A percentile compares a stretch with the other conserved stretches of the same genome.
phyloP scores from a whole-genome alignment of 1,140 invertebrate genomes.

The Gryon sp. region DNA sequence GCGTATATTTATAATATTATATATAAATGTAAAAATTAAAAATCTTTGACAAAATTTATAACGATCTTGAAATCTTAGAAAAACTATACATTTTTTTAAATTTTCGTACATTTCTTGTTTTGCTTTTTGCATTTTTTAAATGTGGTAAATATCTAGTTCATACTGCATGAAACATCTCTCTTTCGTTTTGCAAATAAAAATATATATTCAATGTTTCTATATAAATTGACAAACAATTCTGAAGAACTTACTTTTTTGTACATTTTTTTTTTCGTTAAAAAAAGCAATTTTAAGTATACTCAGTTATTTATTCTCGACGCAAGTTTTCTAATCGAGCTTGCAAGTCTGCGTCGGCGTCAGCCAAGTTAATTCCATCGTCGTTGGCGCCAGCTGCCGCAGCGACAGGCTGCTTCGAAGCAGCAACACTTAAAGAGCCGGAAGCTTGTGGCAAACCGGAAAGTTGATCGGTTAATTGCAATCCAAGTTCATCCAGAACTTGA shows the following conservation, averaged over 20 bases:
- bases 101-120: too few relatives aligned
- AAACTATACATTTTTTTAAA: too few relatives aligned
- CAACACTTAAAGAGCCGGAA: slow-evolving; percentile 74
- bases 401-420: slow-evolving; percentile 79
- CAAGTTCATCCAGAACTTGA: slow-evolving; percentile 98
- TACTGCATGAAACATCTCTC: too few relatives aligned
- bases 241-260: slow-evolving; percentile 1
- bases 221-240: too few relatives aligned
- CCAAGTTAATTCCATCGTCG: slow-evolving; percentile 81
- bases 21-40: too few relatives aligned
- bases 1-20: not conserved
- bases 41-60: too few relatives aligned
- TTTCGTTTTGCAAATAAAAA: too few relatives aligned
- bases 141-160: too few relatives aligned
- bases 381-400: slow-evolving; percentile 80
- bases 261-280: slow-evolving; percentile 5
- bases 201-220: too few relatives aligned
- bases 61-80: too few relatives aligned
- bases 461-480: slow-evolving; percentile 94
- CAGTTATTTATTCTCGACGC: slow-evolving; percentile 86
- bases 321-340: slow-evolving; percentile 97
- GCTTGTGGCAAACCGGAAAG: slow-evolving; percentile 91
- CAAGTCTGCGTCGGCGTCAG: slow-evolving; percentile 96
- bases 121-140: too few relatives aligned
- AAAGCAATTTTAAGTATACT: slow-evolving; percentile 16